phyloP scores from a whole-genome alignment of 2,888 invertebrate genomes.

The Tenthredo scrophulariae region DNA sequence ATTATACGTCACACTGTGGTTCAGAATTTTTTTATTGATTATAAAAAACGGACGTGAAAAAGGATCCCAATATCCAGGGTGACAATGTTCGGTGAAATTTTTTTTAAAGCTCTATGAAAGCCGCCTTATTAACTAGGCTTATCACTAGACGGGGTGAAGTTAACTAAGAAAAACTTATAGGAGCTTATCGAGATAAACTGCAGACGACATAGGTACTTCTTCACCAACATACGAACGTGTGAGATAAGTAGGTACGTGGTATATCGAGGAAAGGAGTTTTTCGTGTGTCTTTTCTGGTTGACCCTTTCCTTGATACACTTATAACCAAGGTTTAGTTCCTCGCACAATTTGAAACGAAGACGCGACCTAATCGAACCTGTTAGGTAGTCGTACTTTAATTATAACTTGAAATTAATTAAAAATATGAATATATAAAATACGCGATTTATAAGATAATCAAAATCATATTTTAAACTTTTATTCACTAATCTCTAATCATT shows the following conservation, averaged over 20 bases:
- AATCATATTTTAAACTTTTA: neutral
- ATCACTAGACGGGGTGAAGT: neutral
- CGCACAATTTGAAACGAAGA: neutral
- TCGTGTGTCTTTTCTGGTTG: neutral
- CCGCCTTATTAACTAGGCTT: neutral
- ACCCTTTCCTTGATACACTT: conserved; percentile 20
- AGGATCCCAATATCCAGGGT: neutral
- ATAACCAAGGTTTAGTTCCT: neutral
- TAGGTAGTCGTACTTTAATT: neutral
- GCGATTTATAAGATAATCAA: neutral
- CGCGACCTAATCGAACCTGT: neutral
- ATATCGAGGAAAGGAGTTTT: neutral
- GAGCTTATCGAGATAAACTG: neutral
- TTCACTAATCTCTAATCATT: neutral
- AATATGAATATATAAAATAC: too few relatives aligned
- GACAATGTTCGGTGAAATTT: neutral
- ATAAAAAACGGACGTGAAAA: neutral
- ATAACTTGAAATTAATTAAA: neutral
- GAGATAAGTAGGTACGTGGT: neutral
- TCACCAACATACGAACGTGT: neutral
- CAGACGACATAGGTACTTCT: neutral
- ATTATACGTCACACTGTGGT: neutral
- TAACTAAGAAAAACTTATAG: neutral
- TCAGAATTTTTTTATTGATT: neutral
- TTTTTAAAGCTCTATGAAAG: neutral